Percentiles rank a stretch among this genome's conserved stretches.
Evolutionary conservation across 2,888 invertebrate genomes (phyloP).

Genomic region (Zhengitettix transpicula): DNA sequence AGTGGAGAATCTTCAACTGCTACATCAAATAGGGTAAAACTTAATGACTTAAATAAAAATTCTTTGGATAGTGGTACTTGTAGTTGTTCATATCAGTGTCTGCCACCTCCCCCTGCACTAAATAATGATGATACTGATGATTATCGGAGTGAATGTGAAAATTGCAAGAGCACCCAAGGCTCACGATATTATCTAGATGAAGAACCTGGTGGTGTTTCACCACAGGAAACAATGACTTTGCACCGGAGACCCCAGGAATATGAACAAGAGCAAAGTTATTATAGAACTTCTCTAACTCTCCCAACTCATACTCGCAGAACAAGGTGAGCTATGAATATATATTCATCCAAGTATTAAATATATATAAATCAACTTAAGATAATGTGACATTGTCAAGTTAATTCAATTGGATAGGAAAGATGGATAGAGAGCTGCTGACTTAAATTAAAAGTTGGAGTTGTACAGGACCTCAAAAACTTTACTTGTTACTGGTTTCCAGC

Average conservation of each 20-base stretch:
- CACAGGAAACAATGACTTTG: slow-evolving; percentile 51
- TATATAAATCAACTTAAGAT: too few species aligned
- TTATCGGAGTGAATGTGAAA: slow-evolving; percentile 70
- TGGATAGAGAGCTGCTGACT: too few species aligned
- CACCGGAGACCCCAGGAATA: slow-evolving; percentile 38
- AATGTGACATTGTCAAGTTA: background rate
- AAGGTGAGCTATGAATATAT: slow-evolving; percentile 23
- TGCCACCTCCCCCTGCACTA: slow-evolving; percentile 15
- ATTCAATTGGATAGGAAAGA: background rate
- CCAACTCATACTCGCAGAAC: slow-evolving; percentile 41
- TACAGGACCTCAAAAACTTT: too few species aligned
- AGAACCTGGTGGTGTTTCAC: slow-evolving; percentile 37
- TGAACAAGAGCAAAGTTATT: slow-evolving; percentile 31
- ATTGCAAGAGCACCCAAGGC: slow-evolving; percentile 62
- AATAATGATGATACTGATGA: slow-evolving; percentile 43
- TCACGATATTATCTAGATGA: slow-evolving; percentile 42
- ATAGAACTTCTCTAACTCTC: slow-evolving; percentile 44
- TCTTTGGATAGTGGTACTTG: slow-evolving; percentile 9
- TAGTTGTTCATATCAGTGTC: slow-evolving; percentile 11
- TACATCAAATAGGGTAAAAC: background rate
- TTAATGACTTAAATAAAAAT: slow-evolving; percentile 20
- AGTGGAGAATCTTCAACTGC: background rate
- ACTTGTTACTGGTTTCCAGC: too few species aligned
- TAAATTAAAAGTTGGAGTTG: too few species aligned
- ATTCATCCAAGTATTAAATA: too few species aligned